These are phyloP conservation scores for Mamestra configurata DNA, from an alignment of 1,140 invertebrate genomes.

Conservation along the genomic window DNA sequence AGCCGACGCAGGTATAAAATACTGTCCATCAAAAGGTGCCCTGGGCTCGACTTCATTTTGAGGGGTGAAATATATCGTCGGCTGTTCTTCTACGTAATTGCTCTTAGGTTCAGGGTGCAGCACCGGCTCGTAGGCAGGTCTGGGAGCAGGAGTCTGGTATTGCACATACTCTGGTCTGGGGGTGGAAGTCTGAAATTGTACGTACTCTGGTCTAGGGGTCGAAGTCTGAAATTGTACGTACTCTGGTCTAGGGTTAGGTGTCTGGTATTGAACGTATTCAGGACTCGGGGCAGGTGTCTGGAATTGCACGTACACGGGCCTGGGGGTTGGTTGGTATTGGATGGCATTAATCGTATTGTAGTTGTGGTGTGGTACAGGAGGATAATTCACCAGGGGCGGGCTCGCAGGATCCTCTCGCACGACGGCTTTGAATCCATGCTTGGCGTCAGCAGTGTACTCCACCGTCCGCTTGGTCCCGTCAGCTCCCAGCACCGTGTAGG, in stretches of 20 bases:
- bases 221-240: background rate
- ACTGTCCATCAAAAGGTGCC: constrained; percentile 8
- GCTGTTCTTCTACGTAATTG: constrained; percentile 1
- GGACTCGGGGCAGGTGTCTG: background rate
- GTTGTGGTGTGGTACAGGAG: background rate
- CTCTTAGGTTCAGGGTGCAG: background rate
- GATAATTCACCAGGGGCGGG: constrained; percentile 6
- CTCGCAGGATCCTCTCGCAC: constrained; percentile 85
- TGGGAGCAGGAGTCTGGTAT: constrained; percentile 2
- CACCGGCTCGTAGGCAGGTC: background rate
- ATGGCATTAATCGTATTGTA: background rate
- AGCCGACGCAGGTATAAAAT: constrained; percentile 34
- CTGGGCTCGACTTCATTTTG: constrained; percentile 23
- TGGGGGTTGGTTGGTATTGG: background rate
- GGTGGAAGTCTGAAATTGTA: background rate
- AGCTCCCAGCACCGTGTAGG: constrained; percentile 89
- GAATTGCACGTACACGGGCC: background rate
- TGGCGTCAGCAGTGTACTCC: constrained; percentile 91
- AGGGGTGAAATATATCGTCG: constrained; percentile 20
- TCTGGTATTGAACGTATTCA: background rate
- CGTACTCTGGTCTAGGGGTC: background rate
- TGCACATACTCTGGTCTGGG: background rate
- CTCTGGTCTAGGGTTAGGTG: background rate
- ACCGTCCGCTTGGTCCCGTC: constrained; percentile 91
- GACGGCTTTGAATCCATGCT: constrained; percentile 91